Base-by-base conservation (phyloP, 2,888 invertebrate genomes). In the Notodonta dromedarius region DNA sequence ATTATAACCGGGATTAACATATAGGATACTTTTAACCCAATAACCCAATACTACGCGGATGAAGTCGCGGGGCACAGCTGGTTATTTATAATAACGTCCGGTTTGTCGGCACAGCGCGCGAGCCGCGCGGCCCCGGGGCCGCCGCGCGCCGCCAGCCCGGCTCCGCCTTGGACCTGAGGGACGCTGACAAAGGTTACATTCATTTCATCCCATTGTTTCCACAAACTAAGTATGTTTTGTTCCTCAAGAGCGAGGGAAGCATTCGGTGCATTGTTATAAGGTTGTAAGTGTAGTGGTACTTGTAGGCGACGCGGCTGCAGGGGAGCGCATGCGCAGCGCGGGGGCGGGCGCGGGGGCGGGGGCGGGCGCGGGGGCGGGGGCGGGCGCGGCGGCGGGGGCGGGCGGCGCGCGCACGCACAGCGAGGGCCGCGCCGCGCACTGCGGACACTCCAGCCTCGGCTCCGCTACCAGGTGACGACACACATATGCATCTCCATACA, bases 361-460 rank as follows among this genome's bases (percentile, higher is more conserved):
- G 44, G 44, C 95, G 7, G 94, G 95, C 71, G 94, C 95, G 9
- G 93, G 94, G 63, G 97, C 97, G 82, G 96, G 81, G 95, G 95
- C 74, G 32, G 62, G 69, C 3, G 50, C n/a, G 65, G 66, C 42
- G 66, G 95, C 74, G 32, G 62, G 69, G 3, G 50, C 56, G 40
- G 65, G 69, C n/a, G 65, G 66, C 42, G 66, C n/a, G 93, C 70
- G 95, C 93, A 88, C 94, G 90, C 84, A 93, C 95, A 85, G 95
- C 69, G 90, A 87, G 73, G 83, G 87, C 7, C 84, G 87, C 56
- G 72, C 79, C 54, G 62, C 74, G 40, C 78, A 74, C 42, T 67
- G 79, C 6, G 86, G 85, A 13, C 88, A 88, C 69, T 84, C 85
- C 44, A 88, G 88, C 58, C 81, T 90, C 7, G 89, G 87, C 1